phyloP scores from a whole-genome alignment of 1,140 invertebrate genomes.

The Heliconius congener region DNA sequence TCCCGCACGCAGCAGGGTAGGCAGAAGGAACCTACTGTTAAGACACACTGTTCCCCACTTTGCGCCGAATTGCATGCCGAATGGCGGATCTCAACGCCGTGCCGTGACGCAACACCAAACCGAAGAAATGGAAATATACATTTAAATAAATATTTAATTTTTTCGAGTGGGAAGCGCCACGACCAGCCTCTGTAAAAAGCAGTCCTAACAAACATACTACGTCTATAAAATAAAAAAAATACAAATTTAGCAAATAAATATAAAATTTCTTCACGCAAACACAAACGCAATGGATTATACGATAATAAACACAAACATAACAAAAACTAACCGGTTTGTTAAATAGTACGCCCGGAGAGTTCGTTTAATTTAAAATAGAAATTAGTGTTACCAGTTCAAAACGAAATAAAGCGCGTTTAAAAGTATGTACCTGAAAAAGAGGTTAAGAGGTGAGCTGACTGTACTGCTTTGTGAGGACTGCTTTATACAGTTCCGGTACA shows the following conservation, averaged over 20 bases:
- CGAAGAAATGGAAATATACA: no score
- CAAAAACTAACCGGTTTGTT: background rate
- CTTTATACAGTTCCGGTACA: background rate
- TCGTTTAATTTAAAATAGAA: conserved; percentile 16
- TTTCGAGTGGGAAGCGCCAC: no score
- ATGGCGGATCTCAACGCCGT: no score
- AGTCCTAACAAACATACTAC: background rate
- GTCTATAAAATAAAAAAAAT: background rate
- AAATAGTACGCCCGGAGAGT: background rate
- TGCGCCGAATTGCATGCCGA: no score
- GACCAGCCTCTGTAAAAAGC: no score
- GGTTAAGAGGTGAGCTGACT: conserved; percentile 17
- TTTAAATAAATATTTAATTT: no score
- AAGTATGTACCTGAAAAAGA: conserved; percentile 6
- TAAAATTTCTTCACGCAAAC: background rate
- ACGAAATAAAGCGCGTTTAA: conserved; percentile 6
- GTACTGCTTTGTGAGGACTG: background rate
- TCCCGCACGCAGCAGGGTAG: no score
- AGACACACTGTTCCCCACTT: no score
- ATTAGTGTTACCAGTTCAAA: conserved; percentile 20
- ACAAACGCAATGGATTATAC: background rate
- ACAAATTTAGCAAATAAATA: background rate
- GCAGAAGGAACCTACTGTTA: no score
- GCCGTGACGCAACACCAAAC: no score
- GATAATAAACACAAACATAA: background rate